Evolutionary conservation across 2,797 vertebrate species (phyloP).

Genomic region (Morelia viridis): DNA sequence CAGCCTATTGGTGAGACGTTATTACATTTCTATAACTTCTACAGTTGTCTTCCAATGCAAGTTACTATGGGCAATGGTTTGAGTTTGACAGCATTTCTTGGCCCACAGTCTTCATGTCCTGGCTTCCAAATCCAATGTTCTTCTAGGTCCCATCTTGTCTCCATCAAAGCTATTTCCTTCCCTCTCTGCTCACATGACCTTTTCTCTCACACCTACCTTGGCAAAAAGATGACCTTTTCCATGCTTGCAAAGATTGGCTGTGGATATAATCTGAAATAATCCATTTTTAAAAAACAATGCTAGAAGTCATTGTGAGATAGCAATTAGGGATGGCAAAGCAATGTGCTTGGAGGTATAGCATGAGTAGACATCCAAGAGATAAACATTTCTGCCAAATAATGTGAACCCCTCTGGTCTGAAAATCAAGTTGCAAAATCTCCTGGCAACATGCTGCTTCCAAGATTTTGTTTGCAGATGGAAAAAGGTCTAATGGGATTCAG

Average conservation of each 20-base stretch:
- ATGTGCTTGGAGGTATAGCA: conserved; percentile 4
- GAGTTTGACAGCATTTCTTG: background rate
- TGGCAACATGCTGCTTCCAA: background rate
- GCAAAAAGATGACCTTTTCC: background rate
- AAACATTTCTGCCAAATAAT: conserved; percentile 10
- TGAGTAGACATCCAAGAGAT: conserved; percentile 3
- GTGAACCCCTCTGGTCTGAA: conserved; percentile 17
- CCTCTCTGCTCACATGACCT: background rate
- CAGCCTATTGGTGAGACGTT: background rate
- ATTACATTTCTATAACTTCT: background rate
- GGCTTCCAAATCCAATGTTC: background rate
- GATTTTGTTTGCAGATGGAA: conserved; percentile 23
- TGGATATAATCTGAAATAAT: background rate
- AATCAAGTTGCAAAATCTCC: conserved; percentile 37
- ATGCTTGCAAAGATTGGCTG: background rate
- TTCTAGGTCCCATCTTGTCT: background rate
- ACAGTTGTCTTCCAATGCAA: background rate
- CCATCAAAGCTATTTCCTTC: background rate
- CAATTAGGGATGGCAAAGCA: conserved; percentile 16
- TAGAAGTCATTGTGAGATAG: conserved; percentile 15
- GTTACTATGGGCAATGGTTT: background rate
- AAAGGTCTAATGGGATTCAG: conserved; percentile 17
- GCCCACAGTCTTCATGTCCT: background rate
- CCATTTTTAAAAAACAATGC: background rate
- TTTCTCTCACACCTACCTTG: conserved; percentile 11